These are phyloP conservation scores for Lethrus apterus DNA, from an alignment of 1,140 invertebrate species.

Conservation along the genomic window DNA sequence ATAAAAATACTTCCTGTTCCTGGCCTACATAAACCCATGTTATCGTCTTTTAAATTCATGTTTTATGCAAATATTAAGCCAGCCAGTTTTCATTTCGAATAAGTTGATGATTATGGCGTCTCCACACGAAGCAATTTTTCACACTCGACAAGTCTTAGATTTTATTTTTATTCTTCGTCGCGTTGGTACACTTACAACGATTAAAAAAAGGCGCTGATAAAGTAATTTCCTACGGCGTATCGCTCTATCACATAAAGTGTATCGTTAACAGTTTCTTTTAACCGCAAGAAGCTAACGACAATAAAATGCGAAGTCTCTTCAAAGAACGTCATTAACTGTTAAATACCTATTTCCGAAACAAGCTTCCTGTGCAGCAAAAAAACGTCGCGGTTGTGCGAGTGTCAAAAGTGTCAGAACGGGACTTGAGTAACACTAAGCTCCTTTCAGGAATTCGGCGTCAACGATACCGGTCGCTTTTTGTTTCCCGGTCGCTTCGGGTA, in stretches of 20 bases:
- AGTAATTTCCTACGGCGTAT: slow-evolving; percentile 10
- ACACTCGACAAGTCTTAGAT: too few relatives aligned
- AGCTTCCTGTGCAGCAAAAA: slow-evolving; percentile 6
- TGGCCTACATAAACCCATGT: too few relatives aligned
- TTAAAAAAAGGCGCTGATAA: too few relatives aligned
- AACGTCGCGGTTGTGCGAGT: not conserved
- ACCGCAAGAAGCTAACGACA: too few relatives aligned
- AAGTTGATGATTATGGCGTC: too few relatives aligned
- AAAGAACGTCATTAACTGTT: slow-evolving; percentile 11
- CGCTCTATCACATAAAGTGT: slow-evolving; percentile 12
- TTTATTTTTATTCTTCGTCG: too few relatives aligned
- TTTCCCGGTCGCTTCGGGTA: slow-evolving; percentile 1
- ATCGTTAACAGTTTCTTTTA: slow-evolving; percentile 14
- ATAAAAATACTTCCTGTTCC: too few relatives aligned
- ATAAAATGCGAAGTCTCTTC: slow-evolving; percentile 1
- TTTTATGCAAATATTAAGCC: too few relatives aligned
- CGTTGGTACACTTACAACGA: too few relatives aligned
- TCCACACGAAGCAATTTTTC: too few relatives aligned
- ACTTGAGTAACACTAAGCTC: slow-evolving; percentile 1
- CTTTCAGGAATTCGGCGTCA: slow-evolving; percentile 7
- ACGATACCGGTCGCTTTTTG: slow-evolving; percentile 4
- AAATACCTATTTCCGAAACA: slow-evolving; percentile 16
- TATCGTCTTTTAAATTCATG: too few relatives aligned
- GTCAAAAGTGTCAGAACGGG: not conserved
- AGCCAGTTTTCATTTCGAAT: too few relatives aligned